These are phyloP conservation scores for Clusia tigrina DNA, from an alignment of 2,888 invertebrate genomes.

Conservation along the genomic window DNA sequence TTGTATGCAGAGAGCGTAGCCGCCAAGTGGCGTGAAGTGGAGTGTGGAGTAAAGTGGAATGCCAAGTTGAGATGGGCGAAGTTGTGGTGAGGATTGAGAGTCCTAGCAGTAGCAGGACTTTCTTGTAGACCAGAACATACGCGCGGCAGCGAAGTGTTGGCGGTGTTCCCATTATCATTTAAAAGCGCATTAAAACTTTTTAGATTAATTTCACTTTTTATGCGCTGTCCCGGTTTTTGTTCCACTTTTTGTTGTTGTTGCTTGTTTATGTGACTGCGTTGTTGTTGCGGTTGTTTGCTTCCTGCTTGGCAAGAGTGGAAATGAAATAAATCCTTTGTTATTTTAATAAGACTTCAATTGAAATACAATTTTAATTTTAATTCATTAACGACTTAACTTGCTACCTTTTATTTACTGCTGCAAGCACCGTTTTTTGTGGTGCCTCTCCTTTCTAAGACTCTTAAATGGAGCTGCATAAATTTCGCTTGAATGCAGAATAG, in stretches of 20 bases:
- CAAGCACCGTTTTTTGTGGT: too few relatives aligned
- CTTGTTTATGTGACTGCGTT: slow-evolving; percentile 16
- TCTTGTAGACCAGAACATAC: too few relatives aligned
- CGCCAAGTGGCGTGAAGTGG: slow-evolving; percentile 6
- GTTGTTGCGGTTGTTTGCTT: slow-evolving; percentile 39
- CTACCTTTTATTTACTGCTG: too few relatives aligned
- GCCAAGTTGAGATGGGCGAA: too few relatives aligned
- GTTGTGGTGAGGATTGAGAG: too few relatives aligned
- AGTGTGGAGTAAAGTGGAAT: too few relatives aligned
- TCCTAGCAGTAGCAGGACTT: too few relatives aligned
- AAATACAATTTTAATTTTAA: too few relatives aligned
- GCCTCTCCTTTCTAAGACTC: too few relatives aligned
- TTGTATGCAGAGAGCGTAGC: slow-evolving; percentile 34
- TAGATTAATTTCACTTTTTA: slow-evolving; percentile 58
- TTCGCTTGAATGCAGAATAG: too few relatives aligned
- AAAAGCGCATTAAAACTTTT: slow-evolving; percentile 63
- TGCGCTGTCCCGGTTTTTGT: slow-evolving; percentile 25
- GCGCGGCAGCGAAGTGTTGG: slow-evolving; percentile 43
- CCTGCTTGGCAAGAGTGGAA: background rate
- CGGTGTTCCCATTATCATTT: slow-evolving; percentile 56
- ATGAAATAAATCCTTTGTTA: slow-evolving; percentile 1
- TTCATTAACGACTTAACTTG: too few relatives aligned
- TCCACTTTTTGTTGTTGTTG: slow-evolving; percentile 34
- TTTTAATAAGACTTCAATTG: slow-evolving; percentile 35
- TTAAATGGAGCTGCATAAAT: background rate